Evolutionary conservation across 2,113 vertebrate genomes (phyloP).

Genomic region (Onychorhynchus coronatus): DNA sequence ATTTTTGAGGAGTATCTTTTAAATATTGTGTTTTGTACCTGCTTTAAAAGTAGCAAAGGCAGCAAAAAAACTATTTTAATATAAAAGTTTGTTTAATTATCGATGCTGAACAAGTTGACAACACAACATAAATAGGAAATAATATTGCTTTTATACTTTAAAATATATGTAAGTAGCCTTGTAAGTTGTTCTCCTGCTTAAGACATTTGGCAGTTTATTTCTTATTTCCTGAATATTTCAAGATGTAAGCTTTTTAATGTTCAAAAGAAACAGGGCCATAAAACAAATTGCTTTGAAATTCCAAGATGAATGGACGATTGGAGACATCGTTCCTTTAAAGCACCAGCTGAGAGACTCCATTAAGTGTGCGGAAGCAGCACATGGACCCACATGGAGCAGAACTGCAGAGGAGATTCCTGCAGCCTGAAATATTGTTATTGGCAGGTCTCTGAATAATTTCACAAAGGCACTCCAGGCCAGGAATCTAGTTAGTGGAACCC

Average conservation of each 20-base stretch:
- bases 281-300: conserved; percentile 64
- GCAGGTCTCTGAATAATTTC: conserved; percentile 59
- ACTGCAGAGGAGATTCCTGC: neutral
- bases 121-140: conserved; percentile 4
- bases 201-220: conserved; percentile 56
- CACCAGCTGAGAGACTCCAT: conserved; percentile 63
- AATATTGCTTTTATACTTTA: neutral
- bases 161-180: neutral
- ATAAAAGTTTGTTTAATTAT: conserved; percentile 41
- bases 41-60: conserved; percentile 37
- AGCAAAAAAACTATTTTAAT: neutral
- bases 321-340: conserved; percentile 45
- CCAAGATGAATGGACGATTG: conserved; percentile 56
- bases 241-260: conserved; percentile 64
- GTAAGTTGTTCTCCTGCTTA: conserved; percentile 15
- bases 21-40: neutral
- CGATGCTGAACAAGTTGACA: conserved; percentile 29
- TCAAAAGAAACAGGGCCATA: conserved; percentile 51
- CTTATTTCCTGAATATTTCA: conserved; percentile 42
- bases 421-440: conserved; percentile 57
- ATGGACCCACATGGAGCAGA: conserved; percentile 19
- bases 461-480: conserved; percentile 41
- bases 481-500: conserved; percentile 41
- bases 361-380: conserved; percentile 49
- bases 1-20: neutral